Conservation (phyloP, 2,888 invertebrate genomes). For the Drosophila dives region DNA sequence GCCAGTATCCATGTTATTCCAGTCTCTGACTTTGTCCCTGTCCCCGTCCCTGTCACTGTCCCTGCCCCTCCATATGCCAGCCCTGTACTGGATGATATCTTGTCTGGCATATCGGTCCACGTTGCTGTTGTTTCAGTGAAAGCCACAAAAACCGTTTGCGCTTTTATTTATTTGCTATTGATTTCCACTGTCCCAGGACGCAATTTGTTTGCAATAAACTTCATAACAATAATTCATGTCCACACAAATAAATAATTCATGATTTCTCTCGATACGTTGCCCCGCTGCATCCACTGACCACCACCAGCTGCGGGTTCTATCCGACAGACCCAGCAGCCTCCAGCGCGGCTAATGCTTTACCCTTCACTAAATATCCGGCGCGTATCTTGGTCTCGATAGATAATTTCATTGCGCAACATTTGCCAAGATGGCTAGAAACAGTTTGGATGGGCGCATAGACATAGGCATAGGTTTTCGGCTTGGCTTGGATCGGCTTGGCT, state of each 20-base stretch:
- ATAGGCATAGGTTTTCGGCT: constrained; percentile 4
- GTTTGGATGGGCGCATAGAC: neutral
- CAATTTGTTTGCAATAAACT: constrained; percentile 82
- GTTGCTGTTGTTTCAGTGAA: constrained; percentile 66
- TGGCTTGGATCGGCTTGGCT: neutral
- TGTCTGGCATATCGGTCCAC: constrained; percentile 54
- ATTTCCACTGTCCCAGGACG: constrained; percentile 81
- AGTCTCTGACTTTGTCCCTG: neutral
- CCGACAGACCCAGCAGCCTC: neutral
- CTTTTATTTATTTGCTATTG: constrained; percentile 82
- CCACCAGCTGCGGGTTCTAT: constrained; percentile 20
- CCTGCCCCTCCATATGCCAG: constrained; percentile 12
- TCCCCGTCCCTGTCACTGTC: neutral
- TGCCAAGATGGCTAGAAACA: neutral
- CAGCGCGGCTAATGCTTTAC: constrained; percentile 46
- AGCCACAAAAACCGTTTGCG: constrained; percentile 80
- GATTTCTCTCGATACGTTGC: constrained; percentile 54
- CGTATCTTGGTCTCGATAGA: constrained; percentile 38
- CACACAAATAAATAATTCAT: constrained; percentile 81
- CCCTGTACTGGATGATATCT: constrained; percentile 51
- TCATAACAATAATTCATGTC: constrained; percentile 82
- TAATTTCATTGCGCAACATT: constrained; percentile 53
- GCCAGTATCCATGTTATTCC: constrained; percentile 3
- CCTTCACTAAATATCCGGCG: constrained; percentile 28
- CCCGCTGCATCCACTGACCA: constrained; percentile 32